Evolutionary conservation across 1,140 invertebrate species (phyloP), one percentile per base, ranked within the genome.

Genomic region (Portunus trituberculatus): DNA sequence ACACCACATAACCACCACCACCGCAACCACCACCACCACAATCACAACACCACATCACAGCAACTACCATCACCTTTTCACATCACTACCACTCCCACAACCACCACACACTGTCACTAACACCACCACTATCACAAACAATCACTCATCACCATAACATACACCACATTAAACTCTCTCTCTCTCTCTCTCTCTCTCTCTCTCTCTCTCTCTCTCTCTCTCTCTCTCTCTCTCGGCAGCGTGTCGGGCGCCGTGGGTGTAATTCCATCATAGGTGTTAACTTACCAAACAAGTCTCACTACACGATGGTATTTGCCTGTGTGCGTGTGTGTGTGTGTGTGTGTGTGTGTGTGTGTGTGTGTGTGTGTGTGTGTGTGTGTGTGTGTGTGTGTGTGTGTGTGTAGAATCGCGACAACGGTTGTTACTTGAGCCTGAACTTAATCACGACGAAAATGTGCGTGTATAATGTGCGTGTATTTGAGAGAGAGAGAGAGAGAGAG

Each of bases 311-410:
- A 20, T 59, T 59, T 59, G 91, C 25, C 25, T 67, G 48, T 29
- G 91, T 67, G 48, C 31, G 59, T 59, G n/a, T 91, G 45, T 76
- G n/a, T 92, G 12, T 76, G 28, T 92, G n/a, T 76, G n/a, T 76
- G 52, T 92, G 3, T 59, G 52, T 59, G 52, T 14, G 52, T 12
- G 52, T 12, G 52, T 12, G 3, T 2, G 12, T 59, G 8, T 52
- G 48, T 52, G 48, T 52, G 48, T 14, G 48, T 6, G 48, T 92
- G 48, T 67, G 48, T 92, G 48, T 20, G 48, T 92, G 52, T 67
- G 90, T 92, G 90, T 67, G 90, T 92, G 59, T 67, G 52, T 92
- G 12, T 91, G 89, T 25, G 45, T 39, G 45, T 12, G 89, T 59
- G 48, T 28, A 31, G 28, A 8, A 2, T 39, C 39, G 6, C 39